A percentile compares a stretch with the other conserved stretches of the same genome.
phyloP scores from a whole-genome alignment of 2,113 vertebrate species.

The Leucoraja erinaceus region DNA sequence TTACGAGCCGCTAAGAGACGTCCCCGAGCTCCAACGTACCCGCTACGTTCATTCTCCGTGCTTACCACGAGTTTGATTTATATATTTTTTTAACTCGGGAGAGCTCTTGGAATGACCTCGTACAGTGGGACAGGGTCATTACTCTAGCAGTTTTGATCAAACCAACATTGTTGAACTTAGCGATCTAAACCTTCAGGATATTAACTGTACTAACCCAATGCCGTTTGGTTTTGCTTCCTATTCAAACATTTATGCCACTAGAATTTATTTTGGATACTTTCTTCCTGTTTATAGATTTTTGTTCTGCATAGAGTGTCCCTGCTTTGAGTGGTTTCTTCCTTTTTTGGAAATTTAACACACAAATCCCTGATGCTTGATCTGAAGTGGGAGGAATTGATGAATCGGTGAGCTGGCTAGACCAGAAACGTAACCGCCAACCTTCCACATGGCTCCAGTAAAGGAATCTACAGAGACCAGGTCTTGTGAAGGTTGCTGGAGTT shows the following conservation, averaged over 20 bases:
- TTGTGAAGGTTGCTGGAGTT: too few relatives aligned
- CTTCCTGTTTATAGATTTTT: background rate
- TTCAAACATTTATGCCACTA: background rate
- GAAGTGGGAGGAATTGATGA: background rate
- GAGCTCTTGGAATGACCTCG: too few relatives aligned
- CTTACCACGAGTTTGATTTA: too few relatives aligned
- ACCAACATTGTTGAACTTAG: background rate
- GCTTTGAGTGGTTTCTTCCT: background rate
- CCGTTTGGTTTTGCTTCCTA: background rate
- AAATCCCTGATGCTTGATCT: background rate
- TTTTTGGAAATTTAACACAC: background rate
- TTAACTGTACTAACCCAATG: background rate
- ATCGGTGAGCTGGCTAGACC: background rate
- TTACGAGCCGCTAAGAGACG: too few relatives aligned
- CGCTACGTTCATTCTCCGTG: too few relatives aligned
- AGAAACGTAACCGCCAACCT: background rate
- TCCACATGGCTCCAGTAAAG: background rate
- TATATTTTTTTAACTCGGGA: too few relatives aligned
- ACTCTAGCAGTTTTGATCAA: too few relatives aligned
- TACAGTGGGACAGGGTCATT: too few relatives aligned
- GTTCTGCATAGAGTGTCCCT: background rate
- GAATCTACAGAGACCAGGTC: too few relatives aligned
- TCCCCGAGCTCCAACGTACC: too few relatives aligned
- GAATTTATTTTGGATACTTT: background rate
- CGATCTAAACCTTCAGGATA: background rate